Evolutionary conservation across 2,888 invertebrate genomes (phyloP).

Genomic region (Norana najaformis): DNA sequence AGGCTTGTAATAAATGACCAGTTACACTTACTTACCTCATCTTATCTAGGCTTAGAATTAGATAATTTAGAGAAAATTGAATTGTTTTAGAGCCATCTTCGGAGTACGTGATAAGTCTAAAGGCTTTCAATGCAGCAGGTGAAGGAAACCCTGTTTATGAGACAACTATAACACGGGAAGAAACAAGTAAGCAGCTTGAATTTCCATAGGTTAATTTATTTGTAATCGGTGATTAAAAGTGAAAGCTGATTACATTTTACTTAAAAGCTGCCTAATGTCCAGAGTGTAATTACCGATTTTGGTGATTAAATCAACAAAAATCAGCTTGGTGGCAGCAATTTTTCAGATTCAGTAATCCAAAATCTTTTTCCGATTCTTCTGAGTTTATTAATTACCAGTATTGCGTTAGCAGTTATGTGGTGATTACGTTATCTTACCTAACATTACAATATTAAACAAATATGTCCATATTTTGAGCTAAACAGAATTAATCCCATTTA

Average conservation of each 20-base stretch:
- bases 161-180: slow-evolving; percentile 75
- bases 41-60: not conserved
- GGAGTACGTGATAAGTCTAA: slow-evolving; percentile 90
- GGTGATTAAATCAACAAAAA: not conserved
- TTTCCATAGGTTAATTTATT: not conserved
- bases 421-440: not conserved
- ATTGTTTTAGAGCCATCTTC: slow-evolving; percentile 75
- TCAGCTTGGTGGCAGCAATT: not conserved
- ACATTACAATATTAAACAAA: not conserved
- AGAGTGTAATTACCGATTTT: not conserved
- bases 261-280: not conserved
- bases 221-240: not conserved
- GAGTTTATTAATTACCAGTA: not conserved
- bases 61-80: not conserved
- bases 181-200: slow-evolving; percentile 53
- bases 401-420: not conserved
- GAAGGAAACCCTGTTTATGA: slow-evolving; percentile 89
- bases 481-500: not conserved
- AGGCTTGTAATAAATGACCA: too few relatives aligned
- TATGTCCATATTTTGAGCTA: not conserved
- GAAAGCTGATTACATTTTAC: not conserved
- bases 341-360: too few relatives aligned
- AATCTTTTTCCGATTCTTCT: too few relatives aligned
- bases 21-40: not conserved
- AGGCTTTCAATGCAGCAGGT: slow-evolving; percentile 88